phyloP scores from a whole-genome alignment of 2,797 vertebrate genomes.

The Pterois miles region DNA sequence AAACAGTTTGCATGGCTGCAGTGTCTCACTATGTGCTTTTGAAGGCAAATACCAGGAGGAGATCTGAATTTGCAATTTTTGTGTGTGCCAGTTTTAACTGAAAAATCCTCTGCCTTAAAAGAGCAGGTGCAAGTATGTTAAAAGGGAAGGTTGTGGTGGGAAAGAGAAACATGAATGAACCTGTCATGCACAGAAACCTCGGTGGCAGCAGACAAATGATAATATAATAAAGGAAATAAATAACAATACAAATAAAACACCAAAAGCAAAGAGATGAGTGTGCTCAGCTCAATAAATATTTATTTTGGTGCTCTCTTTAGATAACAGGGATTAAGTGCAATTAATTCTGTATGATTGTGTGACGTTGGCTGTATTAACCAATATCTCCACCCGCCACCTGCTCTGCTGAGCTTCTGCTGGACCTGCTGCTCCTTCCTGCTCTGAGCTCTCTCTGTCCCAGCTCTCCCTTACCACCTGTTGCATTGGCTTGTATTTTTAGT shows the following conservation, averaged over 20 bases:
- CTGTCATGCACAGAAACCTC: background rate
- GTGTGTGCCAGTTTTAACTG: background rate
- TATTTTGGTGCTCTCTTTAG: background rate
- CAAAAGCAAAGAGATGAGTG: background rate
- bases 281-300: background rate
- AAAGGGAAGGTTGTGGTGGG: background rate
- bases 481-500: background rate
- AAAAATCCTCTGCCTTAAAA: background rate
- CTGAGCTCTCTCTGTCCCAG: background rate
- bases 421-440: slow-evolving; percentile 12
- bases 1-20: background rate
- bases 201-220: background rate
- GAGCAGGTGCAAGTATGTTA: background rate
- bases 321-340: background rate
- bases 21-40: background rate
- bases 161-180: background rate
- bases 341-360: background rate
- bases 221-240: background rate
- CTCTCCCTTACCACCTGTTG: slow-evolving; percentile 15
- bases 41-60: background rate
- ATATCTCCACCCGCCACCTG: slow-evolving; percentile 4
- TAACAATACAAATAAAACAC: background rate
- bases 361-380: background rate
- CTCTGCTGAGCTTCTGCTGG: slow-evolving; percentile 11
- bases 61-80: background rate